Evolutionary conservation across 2,888 invertebrate species (phyloP).

Genomic region (Dasysyrphus albostriatus): DNA sequence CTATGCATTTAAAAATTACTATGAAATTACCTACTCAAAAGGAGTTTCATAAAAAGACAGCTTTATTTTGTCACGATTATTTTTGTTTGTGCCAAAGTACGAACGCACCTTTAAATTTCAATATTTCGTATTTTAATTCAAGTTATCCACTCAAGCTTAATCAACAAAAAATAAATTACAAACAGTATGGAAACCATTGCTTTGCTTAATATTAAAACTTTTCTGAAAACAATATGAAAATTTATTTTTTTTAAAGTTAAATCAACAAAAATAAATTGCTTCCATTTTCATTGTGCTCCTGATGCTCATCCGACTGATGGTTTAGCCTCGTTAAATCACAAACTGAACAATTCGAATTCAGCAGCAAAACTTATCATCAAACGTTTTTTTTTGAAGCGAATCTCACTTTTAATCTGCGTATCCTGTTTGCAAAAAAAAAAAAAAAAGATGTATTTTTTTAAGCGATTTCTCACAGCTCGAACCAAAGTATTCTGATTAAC

Average conservation of each 20-base stretch:
- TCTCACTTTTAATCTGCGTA: constrained; percentile 26
- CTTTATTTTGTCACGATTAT: too few relatives aligned
- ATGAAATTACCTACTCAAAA: too few relatives aligned
- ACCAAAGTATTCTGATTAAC: constrained; percentile 60
- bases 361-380: constrained; percentile 33
- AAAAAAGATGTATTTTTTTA: constrained; percentile 4
- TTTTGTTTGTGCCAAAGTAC: too few relatives aligned
- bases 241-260: neutral
- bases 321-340: constrained; percentile 10
- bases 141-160: neutral
- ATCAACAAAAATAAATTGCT: neutral
- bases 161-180: neutral
- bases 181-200: neutral
- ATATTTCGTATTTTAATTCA: neutral
- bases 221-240: neutral
- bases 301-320: neutral
- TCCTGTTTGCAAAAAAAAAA: constrained; percentile 15
- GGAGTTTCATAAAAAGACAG: too few relatives aligned
- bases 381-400: constrained; percentile 26
- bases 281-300: neutral
- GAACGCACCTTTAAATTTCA: too few relatives aligned
- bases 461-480: constrained; percentile 31
- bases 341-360: constrained; percentile 20
- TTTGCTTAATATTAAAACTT: neutral
- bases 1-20: too few relatives aligned